Percentiles rank a stretch among this genome's conserved stretches.
These are phyloP conservation scores for Cosmia pyralina DNA, from an alignment of 2,888 invertebrate species.

Conservation along the genomic window DNA sequence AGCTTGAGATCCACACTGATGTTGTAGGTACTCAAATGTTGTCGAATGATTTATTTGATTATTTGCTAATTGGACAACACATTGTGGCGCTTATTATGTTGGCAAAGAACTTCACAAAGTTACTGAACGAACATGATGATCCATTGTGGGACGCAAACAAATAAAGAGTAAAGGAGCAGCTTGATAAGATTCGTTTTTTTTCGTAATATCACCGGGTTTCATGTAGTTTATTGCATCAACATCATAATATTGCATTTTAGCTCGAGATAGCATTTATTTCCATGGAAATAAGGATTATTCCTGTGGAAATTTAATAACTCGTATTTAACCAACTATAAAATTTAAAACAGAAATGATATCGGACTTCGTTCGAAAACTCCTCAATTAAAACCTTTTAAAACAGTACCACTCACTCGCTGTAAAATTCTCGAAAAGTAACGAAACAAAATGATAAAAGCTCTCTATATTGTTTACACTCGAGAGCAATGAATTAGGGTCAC, in stretches of 20 bases:
- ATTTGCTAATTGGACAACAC: no score
- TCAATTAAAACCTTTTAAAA: slow-evolving; percentile 9
- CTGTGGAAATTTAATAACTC: background rate
- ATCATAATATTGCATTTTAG: background rate
- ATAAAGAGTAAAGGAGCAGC: background rate
- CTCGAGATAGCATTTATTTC: background rate
- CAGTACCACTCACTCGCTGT: background rate
- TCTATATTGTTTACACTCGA: no score
- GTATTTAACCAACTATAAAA: background rate
- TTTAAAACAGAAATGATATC: background rate
- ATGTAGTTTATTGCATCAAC: background rate
- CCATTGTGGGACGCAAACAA: background rate
- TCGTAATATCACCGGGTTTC: background rate
- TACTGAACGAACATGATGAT: background rate
- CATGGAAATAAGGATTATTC: background rate
- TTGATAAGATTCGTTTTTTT: background rate
- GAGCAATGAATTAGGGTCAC: no score
- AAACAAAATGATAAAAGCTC: background rate
- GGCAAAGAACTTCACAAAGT: background rate
- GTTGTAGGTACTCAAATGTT: background rate
- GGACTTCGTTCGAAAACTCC: background rate
- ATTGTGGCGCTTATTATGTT: background rate
- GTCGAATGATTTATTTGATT: background rate
- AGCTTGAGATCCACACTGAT: background rate
- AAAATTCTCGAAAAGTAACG: background rate